Conservation (phyloP, 1,140 invertebrate species). For the Sipha flava region DNA sequence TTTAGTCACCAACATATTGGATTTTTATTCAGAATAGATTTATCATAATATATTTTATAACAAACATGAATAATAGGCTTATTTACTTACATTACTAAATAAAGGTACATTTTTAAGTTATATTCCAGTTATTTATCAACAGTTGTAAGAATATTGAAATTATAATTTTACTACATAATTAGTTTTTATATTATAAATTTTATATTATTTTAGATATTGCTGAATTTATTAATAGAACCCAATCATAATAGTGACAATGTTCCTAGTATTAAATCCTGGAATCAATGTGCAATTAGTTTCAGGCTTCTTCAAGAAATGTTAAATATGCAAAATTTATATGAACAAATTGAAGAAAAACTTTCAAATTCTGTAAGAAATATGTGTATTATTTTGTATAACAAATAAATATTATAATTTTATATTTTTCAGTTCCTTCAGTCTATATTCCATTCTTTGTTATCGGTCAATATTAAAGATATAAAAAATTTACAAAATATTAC, state of each 20-base stretch:
- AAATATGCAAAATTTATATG: conserved; percentile 1
- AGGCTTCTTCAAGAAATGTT: conserved; percentile 19
- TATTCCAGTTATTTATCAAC: too few species aligned
- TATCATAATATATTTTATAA: too few species aligned
- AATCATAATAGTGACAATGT: background rate
- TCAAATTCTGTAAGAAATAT: background rate
- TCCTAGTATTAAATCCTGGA: background rate
- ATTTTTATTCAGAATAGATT: too few species aligned
- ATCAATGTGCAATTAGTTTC: background rate
- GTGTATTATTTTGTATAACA: background rate
- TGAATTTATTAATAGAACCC: background rate
- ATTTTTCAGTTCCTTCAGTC: background rate
- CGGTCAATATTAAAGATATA: background rate
- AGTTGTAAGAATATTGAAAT: too few species aligned
- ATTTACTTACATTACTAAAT: too few species aligned
- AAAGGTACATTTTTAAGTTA: too few species aligned
- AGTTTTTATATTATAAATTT: too few species aligned
- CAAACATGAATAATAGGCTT: too few species aligned
- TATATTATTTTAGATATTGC: background rate
- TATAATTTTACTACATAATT: too few species aligned
- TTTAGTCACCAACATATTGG: too few species aligned
- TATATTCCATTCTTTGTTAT: background rate
- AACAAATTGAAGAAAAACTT: conserved; percentile 14
- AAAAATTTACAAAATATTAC: background rate
- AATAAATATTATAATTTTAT: background rate